Evolutionary conservation across 2,797 vertebrate species (phyloP).

Genomic region (Halcyon badia): DNA sequence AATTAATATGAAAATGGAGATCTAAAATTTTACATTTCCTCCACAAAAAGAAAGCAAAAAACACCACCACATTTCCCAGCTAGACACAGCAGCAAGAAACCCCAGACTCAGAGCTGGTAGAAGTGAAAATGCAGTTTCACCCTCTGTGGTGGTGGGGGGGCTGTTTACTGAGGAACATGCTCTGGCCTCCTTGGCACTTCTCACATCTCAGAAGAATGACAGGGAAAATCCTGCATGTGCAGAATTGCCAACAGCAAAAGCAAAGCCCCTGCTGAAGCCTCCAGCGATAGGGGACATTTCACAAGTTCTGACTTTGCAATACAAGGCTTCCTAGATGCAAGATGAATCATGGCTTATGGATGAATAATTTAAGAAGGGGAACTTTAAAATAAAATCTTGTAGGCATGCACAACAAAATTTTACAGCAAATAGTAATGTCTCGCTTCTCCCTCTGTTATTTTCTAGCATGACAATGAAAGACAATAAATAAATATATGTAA

Average conservation of each 20-base stretch:
- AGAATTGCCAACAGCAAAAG: not conserved
- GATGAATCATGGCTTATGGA: not conserved
- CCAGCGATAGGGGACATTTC: accelerated
- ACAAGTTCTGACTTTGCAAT: not conserved
- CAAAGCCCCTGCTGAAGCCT: not conserved
- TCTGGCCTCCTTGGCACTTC: not conserved
- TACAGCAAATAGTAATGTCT: not conserved
- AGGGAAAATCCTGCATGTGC: not conserved
- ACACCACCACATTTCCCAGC: accelerated
- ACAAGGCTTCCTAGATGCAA: not conserved
- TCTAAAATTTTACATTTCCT: not conserved
- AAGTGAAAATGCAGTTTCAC: not conserved
- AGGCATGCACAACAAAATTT: not conserved
- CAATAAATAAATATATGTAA: not conserved
- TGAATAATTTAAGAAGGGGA: not conserved
- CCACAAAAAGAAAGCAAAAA: not conserved
- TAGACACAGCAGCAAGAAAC: not conserved
- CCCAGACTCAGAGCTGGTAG: not conserved
- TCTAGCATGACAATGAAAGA: not conserved
- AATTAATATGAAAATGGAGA: not conserved
- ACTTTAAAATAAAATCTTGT: not conserved
- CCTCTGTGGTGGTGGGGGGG: not conserved
- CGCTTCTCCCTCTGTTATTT: not conserved
- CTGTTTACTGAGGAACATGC: not conserved
- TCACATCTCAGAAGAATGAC: accelerated